Base-by-base conservation (phyloP, 2,888 invertebrate genomes). In the Leuctra nigra region DNA sequence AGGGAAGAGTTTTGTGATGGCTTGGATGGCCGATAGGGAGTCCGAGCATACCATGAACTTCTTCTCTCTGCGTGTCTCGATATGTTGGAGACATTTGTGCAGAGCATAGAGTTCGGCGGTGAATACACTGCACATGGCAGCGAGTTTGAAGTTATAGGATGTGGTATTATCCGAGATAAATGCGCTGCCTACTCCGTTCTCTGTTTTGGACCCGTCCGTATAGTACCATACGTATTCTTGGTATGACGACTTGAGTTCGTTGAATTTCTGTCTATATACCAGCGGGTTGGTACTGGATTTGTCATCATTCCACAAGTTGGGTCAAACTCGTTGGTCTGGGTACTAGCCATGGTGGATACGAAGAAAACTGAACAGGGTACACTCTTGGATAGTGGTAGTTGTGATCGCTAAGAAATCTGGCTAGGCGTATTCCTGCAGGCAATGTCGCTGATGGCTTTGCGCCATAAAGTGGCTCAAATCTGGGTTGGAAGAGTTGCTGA, bases 161-260 rank as follows among this genome's bases (percentile, higher is more conserved):
- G 39, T 39, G 39, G 16, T 11, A 7, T 16, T 16, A 20, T 2
- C 16, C 6, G 39, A 39, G 9, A 14, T 39, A 39, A 39, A 39
- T 7, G 39, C 39, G 20, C 39, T 39, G 20, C 39, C 39, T 18
- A 39, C 39, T 39, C 6, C 16, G 16, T 20, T 39, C 18, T 39
- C 39, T 20, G 16, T 39, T 39, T 39, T 13, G 20, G 39, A 39
- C 20, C 39, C 39, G 39, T 39, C 39, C 16, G 39, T 39, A 39
- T 18, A 39, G 16, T 39, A 39, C 16, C 16, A 39, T 6, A 39
- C 39, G 16, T 20, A 16, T 18, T 39, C 39, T 39, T 39, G 16
- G 9, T 18, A 39, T 7, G 16, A 16, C 20, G 39, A 6, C 16
- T 20, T 4, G 16, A 39, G 11, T 16, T 39, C 16, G 20, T 20